These are phyloP conservation scores for Orthonyx spaldingii DNA, from an alignment of 2,113 vertebrate species.

Conservation along the genomic window DNA sequence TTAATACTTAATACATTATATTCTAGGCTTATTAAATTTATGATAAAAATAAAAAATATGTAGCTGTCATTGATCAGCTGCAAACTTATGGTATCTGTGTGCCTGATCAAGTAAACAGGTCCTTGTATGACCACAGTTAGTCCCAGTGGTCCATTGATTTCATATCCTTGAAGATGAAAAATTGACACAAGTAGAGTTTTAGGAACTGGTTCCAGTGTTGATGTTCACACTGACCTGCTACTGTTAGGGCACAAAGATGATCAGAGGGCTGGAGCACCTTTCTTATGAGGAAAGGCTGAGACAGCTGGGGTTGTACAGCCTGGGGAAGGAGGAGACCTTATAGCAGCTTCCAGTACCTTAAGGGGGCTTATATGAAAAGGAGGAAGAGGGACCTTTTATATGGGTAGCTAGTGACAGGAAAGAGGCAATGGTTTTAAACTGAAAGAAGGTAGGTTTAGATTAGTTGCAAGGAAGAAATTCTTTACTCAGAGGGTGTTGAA, in stretches of 20 bases:
- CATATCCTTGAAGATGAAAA: background rate
- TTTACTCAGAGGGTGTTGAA: background rate
- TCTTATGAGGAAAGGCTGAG: background rate
- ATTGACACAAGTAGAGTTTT: background rate
- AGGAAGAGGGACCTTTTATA: background rate
- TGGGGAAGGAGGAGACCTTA: background rate
- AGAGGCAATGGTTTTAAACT: background rate
- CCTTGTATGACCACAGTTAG: background rate
- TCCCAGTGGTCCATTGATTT: background rate
- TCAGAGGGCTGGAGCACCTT: background rate
- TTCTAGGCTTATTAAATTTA: background rate
- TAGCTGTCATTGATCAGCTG: background rate
- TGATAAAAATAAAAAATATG: background rate
- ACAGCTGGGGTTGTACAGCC: background rate
- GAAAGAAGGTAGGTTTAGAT: background rate
- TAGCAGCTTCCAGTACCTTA: background rate
- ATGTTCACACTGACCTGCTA: background rate
- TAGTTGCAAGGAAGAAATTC: background rate
- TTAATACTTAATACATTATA: background rate
- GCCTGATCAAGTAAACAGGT: background rate
- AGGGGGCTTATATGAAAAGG: background rate
- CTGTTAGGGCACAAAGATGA: background rate
- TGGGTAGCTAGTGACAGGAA: background rate
- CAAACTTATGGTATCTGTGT: rapidly evolving
- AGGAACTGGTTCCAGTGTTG: background rate